Percentiles rank a stretch among this genome's conserved stretches.
Conservation (phyloP, 2,888 invertebrate species). For the Hirtodrosophila alboralis region DNA sequence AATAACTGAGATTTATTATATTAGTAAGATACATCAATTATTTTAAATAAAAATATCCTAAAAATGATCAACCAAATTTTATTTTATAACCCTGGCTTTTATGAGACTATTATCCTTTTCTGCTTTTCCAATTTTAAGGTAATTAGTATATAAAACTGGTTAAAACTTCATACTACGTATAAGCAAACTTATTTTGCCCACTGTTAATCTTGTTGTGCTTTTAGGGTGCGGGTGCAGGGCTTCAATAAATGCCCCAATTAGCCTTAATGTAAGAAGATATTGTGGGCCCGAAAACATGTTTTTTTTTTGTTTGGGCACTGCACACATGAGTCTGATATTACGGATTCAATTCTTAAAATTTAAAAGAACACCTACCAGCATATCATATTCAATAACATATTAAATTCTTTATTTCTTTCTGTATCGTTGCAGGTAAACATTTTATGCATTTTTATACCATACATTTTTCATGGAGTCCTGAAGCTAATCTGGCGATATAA, state of each 20-base stretch:
- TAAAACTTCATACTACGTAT: no score
- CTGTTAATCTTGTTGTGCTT: not conserved
- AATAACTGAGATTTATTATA: no score
- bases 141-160: no score
- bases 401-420: conserved; percentile 11
- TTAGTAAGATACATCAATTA: no score
- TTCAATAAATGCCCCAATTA: conserved; percentile 55
- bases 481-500: not conserved
- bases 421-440: conserved; percentile 27
- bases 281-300: conserved; percentile 42
- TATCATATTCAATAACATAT: conserved; percentile 26
- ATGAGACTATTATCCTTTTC: no score
- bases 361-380: conserved; percentile 20
- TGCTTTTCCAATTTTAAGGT: no score
- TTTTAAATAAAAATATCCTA: no score
- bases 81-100: no score
- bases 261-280: conserved; percentile 66
- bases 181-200: no score
- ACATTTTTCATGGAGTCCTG: not conserved
- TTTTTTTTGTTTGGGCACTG: no score
- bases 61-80: no score
- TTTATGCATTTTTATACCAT: conserved; percentile 5
- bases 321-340: conserved; percentile 23
- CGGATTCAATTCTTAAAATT: conserved; percentile 34
- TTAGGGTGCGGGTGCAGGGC: conserved; percentile 16